Base-by-base conservation (phyloP, 2,113 vertebrate species). In the Mixornis gularis region DNA sequence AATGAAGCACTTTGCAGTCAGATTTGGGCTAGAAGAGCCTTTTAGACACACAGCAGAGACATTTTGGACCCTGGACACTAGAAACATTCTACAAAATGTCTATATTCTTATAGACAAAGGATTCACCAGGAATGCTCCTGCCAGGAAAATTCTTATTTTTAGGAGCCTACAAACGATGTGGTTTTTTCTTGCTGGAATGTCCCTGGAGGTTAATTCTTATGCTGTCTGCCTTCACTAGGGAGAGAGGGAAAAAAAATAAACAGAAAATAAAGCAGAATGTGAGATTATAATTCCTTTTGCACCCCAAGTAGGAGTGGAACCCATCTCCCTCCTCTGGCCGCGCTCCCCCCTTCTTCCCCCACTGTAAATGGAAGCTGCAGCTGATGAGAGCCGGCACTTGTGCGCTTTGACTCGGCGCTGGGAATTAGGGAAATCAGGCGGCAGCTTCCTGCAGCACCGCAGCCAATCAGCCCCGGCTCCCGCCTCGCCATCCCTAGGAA, bases 241-340 rank as follows among this genome's bases (percentile, higher is more conserved):
- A 69, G 62, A 82, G 5, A 76, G 5, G 9, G 9, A 9, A 34
- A 71, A 71, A 60, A 94, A 84, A 82, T 3, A 74, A 78, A 51
- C 32, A 74, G 46, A 46, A 90, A 86, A 63, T 22, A 80, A 80
- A 60, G 27, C 41, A 68, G 29, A 80, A 62, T 6, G 27, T 12
- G 17, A 71, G 30, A 36, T 46, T 41, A 13, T 3, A 1, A 34
- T 44, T 70, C 58, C 16, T 63, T 62, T 32, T 79, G 44, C 53
- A 65, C 40, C 13, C 49, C 24, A 72, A 56, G 36, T 2, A 71
- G 46, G 46, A 38, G 24, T 1, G 9, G n/a, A 71, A 64, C 27
- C 30, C 4, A 0, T 4, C 9, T 40, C 43, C 89, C 36, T 48
- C 34, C 71, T n/a, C 6, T 0, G 0, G 34, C 38, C 1, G 0